Percentiles rank a stretch among this genome's conserved stretches.
phyloP scores from a whole-genome alignment of 1,140 invertebrate species.

The Ips nitidus region DNA sequence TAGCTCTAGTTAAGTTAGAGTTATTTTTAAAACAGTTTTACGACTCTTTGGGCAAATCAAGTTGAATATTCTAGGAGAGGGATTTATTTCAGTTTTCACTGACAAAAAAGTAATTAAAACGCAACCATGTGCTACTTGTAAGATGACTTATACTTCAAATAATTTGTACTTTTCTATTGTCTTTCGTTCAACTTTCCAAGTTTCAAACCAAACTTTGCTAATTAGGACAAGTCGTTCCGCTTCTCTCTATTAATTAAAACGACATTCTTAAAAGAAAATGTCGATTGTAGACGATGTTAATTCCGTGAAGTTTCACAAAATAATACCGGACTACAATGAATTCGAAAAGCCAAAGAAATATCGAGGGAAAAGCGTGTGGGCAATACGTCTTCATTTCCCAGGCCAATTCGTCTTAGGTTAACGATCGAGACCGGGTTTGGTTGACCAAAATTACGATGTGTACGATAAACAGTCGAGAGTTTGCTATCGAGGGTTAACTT shows the following conservation, averaged over 20 bases:
- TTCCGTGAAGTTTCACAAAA: not conserved
- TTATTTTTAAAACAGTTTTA: not conserved
- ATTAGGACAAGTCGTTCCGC: constrained; percentile 3
- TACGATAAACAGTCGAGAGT: constrained; percentile 27
- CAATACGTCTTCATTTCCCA: constrained; percentile 27
- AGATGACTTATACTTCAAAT: not conserved
- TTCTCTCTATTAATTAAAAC: constrained; percentile 9
- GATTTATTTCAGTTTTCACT: not conserved
- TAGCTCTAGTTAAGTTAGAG: not conserved
- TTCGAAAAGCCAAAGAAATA: constrained; percentile 14
- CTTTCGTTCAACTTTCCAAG: not conserved
- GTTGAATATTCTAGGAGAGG: constrained; percentile 4
- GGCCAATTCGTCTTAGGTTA: constrained; percentile 30
- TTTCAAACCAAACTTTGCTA: not conserved
- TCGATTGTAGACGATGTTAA: not conserved
- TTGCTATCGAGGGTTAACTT: constrained; percentile 23
- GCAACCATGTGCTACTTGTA: too few relatives aligned
- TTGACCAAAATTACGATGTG: constrained; percentile 33
- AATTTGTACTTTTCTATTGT: constrained; percentile 14
- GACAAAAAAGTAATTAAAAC: too few relatives aligned
- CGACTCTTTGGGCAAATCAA: too few relatives aligned
- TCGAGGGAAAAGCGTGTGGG: constrained; percentile 9
- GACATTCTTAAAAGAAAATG: not conserved
- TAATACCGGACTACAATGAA: not conserved
- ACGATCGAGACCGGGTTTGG: constrained; percentile 23